A percentile compares a stretch with the other conserved stretches of the same genome.
Conservation (phyloP, 2,888 invertebrate species). For the Brachyptera risi region DNA sequence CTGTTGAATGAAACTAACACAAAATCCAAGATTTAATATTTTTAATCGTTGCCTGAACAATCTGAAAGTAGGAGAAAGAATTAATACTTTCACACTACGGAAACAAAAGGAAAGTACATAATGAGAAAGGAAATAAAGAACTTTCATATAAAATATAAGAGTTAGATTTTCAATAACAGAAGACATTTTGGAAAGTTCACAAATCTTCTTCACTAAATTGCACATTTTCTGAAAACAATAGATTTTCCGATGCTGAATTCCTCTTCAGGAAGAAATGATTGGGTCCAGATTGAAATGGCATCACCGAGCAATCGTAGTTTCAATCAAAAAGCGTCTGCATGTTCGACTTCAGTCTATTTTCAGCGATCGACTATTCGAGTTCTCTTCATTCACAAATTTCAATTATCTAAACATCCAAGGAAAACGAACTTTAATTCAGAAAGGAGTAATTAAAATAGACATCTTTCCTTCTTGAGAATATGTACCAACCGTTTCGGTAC, state of each 20-base stretch:
- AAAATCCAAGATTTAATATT: conserved; percentile 7
- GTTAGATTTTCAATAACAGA: conserved; percentile 15
- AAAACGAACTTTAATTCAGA: conserved; percentile 14
- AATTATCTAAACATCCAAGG: conserved; percentile 21
- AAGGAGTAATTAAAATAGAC: conserved; percentile 18
- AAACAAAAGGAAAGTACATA: conserved; percentile 25
- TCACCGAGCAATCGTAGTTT: background rate
- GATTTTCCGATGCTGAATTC: conserved; percentile 20
- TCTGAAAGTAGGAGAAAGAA: background rate
- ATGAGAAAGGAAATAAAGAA: conserved; percentile 23
- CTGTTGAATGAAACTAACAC: background rate
- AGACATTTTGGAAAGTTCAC: conserved; percentile 15
- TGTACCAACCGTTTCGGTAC: background rate
- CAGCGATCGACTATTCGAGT: background rate
- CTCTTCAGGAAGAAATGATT: conserved; percentile 23
- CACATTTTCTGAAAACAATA: conserved; percentile 25
- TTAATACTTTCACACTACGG: conserved; percentile 25
- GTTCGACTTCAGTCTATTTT: background rate
- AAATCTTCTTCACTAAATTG: conserved; percentile 23
- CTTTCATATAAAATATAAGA: conserved; percentile 16
- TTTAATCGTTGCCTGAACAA: conserved; percentile 7
- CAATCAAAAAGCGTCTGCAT: background rate
- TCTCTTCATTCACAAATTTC: conserved; percentile 21
- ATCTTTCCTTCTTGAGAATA: conserved; percentile 12
- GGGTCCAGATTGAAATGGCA: conserved; percentile 20